Evolutionary conservation across 1,140 invertebrate genomes (phyloP), one percentile per base, ranked within the genome.

Genomic region (Halesus radiatus): DNA sequence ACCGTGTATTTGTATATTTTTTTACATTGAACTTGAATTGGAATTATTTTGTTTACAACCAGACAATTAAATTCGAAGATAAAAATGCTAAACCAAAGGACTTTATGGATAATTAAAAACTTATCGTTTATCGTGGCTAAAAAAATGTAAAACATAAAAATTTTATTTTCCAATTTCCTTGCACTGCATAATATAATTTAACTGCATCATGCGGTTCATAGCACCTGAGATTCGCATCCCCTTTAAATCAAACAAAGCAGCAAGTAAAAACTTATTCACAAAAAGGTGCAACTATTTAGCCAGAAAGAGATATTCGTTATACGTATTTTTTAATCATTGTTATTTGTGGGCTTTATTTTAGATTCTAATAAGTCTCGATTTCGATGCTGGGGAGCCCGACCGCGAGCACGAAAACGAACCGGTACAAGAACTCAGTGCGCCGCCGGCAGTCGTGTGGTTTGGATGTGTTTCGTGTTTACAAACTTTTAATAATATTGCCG

Each of bases 151-250:
- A 45, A 32, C 6, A 5, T 32, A 6, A 32, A 45, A 45, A 0
- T 45, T 45, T 45, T 56, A 18, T 56, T 56, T 18, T 56, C 54
- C n/a, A 56, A 56, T 54, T 73, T 56, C 29, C 10, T 22, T 74
- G 70, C 70, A 74, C 22, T 32, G 37, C 3, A 20, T 50, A 45
- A 32, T 32, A 32, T 32, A 32, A 45, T 50, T 52, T 50, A 72
- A 72, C 68, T 72, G 70, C 70, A 74, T 74, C 52, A 56, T 56
- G 70, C 70, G 53, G 70, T 74, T 74, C 70, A 74, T 56, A 74
- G 70, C 70, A 74, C 70, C 70, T 74, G 70, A 74, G 70, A 74
- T 74, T 74, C 22, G 26, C 26, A 10, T 74, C 13, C 15, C 70
- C 20, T 8, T 23, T 1, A 72, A 2, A 74, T 54, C 52, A 13